These are phyloP conservation scores for Acanthosepion esculentum DNA, from an alignment of 2,888 invertebrate species.

Conservation along the genomic window DNA sequence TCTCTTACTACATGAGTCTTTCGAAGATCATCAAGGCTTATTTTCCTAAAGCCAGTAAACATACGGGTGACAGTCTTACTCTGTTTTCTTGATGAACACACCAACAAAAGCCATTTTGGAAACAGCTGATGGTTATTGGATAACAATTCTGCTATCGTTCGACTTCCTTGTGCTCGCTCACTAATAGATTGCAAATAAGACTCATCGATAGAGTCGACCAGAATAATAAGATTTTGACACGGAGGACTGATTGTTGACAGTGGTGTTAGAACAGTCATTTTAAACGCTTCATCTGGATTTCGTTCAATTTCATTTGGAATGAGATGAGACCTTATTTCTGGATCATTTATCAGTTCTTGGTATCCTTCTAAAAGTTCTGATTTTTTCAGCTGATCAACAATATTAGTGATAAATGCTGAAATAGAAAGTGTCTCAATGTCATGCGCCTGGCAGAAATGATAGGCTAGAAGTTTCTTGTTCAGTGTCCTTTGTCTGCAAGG, in stretches of 20 bases:
- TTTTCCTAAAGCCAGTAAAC: conserved; percentile 87
- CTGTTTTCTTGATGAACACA: conserved; percentile 87
- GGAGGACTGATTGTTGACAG: conserved; percentile 87
- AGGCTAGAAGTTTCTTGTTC: conserved; percentile 86
- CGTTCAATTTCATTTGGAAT: conserved; percentile 86
- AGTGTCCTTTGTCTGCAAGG: conserved; percentile 77
- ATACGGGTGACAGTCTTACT: conserved; percentile 84
- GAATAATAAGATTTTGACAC: conserved; percentile 84
- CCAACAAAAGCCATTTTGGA: conserved; percentile 93
- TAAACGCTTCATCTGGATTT: conserved; percentile 93
- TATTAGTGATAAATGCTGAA: conserved; percentile 83
- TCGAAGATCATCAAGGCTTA: conserved; percentile 91
- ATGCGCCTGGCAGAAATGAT: conserved; percentile 84
- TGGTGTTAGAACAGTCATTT: conserved; percentile 89
- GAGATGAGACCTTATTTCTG: conserved; percentile 81
- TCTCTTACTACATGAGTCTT: conserved; percentile 89
- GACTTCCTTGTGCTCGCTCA: conserved; percentile 65
- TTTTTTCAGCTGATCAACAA: conserved; percentile 81
- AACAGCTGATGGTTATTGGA: conserved; percentile 92
- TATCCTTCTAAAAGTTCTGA: conserved; percentile 66
- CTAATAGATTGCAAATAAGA: conserved; percentile 70
- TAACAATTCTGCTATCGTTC: conserved; percentile 81
- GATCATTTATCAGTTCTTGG: conserved; percentile 78
- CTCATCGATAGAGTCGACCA: conserved; percentile 95
- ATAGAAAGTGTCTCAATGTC: conserved; percentile 82